phyloP scores from a whole-genome alignment of 2,888 invertebrate genomes.

The Lepetodrilus schrolli region DNA sequence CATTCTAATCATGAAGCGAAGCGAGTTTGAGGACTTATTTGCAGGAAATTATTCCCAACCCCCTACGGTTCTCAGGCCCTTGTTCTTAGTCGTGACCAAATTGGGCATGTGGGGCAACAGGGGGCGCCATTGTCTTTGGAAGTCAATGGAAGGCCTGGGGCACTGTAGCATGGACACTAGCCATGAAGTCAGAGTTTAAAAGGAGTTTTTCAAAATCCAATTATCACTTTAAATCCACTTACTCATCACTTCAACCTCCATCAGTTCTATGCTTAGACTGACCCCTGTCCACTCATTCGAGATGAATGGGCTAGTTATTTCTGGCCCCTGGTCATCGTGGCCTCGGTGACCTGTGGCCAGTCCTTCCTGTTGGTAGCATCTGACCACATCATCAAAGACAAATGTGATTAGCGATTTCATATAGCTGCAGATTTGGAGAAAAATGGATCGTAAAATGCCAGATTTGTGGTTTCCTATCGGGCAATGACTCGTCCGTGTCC shows the following conservation, averaged over 20 bases:
- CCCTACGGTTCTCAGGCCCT: not conserved
- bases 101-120: not conserved
- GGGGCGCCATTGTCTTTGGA: not conserved
- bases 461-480: not conserved
- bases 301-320: conserved; percentile 20
- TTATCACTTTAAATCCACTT: conserved; percentile 24
- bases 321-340: not conserved
- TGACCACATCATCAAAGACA: not conserved
- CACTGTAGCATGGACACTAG: not conserved
- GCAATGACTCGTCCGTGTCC: too few relatives aligned
- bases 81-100: not conserved
- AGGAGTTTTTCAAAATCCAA: conserved; percentile 7
- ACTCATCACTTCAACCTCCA: not conserved
- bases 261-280: not conserved
- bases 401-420: not conserved
- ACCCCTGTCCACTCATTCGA: not conserved
- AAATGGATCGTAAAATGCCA: not conserved
- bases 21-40: not conserved
- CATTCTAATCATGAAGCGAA: conserved; percentile 8
- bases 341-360: not conserved
- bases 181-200: conserved; percentile 23
- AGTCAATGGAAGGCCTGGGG: not conserved
- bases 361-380: not conserved
- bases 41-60: conserved; percentile 8
- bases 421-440: not conserved